phyloP scores from a whole-genome alignment of 2,888 invertebrate species.

The Isotomurus palustris region DNA sequence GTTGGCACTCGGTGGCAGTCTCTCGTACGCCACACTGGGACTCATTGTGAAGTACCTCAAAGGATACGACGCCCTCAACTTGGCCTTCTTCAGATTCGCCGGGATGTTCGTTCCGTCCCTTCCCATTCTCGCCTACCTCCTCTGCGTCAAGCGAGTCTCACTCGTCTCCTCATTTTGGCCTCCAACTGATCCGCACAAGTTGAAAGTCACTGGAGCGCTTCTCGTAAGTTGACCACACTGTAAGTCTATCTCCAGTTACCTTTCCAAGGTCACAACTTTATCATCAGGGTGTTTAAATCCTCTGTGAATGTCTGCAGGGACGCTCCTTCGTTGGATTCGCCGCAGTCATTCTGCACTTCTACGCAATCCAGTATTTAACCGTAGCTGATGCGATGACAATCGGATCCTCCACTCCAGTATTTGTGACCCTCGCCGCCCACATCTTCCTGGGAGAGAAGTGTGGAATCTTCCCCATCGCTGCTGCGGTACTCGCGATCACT shows the following conservation, averaged over 20 bases:
- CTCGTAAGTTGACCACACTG: conserved; percentile 32
- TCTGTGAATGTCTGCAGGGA: neutral
- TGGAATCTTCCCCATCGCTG: neutral
- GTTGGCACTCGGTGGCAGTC: conserved; percentile 30
- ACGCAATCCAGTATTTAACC: neutral
- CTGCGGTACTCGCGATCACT: conserved; percentile 1
- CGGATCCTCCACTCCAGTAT: neutral
- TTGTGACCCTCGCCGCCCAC: neutral
- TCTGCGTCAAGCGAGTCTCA: conserved; percentile 11
- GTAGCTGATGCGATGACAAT: conserved; percentile 3
- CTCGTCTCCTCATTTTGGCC: conserved; percentile 29
- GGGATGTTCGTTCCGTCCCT: conserved; percentile 37
- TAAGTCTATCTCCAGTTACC: too few species aligned
- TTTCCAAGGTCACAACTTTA: too few species aligned
- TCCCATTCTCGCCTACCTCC: conserved; percentile 18
- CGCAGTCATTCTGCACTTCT: conserved; percentile 1
- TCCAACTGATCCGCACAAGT: conserved; percentile 11
- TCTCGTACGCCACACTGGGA: conserved; percentile 35
- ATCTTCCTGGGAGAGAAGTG: neutral
- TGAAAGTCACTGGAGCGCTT: conserved; percentile 22
- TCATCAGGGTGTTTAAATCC: neutral
- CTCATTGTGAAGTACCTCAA: conserved; percentile 38
- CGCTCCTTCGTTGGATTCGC: conserved; percentile 1
- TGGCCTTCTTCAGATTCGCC: conserved; percentile 41
- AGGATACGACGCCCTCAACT: conserved; percentile 36